These are phyloP conservation scores for Venustaconcha ellipsiformis DNA, from an alignment of 1,140 invertebrate species.

Conservation along the genomic window DNA sequence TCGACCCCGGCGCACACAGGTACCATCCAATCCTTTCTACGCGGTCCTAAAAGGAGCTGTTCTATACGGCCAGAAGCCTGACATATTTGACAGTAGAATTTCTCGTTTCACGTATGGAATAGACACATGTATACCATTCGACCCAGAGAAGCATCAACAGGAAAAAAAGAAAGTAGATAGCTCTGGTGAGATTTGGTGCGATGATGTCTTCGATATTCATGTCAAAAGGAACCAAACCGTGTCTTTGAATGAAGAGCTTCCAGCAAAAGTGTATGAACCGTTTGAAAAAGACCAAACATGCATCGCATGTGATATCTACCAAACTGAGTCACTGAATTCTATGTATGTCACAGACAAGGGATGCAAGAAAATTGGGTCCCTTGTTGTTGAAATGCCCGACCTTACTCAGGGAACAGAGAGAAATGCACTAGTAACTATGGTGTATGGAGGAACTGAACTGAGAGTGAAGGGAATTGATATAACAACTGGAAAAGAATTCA, in stretches of 20 bases:
- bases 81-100: conserved; percentile 16
- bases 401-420: background rate
- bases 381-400: conserved; percentile 14
- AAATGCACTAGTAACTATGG: conserved; percentile 14
- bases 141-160: conserved; percentile 10
- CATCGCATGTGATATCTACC: conserved; percentile 1
- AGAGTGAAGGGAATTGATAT: conserved; percentile 5
- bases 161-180: conserved; percentile 13
- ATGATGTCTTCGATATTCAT: conserved; percentile 15
- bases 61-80: conserved; percentile 9
- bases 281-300: conserved; percentile 8
- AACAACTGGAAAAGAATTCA: conserved; percentile 9
- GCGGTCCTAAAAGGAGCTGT: conserved; percentile 21
- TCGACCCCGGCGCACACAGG: background rate
- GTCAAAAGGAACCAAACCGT: conserved; percentile 11
- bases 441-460: conserved; percentile 22
- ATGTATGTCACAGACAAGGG: conserved; percentile 7
- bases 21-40: conserved; percentile 13
- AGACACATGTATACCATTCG: conserved; percentile 4
- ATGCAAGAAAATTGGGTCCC: conserved; percentile 6
- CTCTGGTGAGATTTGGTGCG: conserved; percentile 7
- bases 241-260: background rate
- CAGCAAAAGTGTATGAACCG: conserved; percentile 3
- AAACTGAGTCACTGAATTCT: background rate
- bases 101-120: conserved; percentile 15